Base-by-base conservation (phyloP, 2,888 invertebrate species). In the Euphydryas editha region DNA sequence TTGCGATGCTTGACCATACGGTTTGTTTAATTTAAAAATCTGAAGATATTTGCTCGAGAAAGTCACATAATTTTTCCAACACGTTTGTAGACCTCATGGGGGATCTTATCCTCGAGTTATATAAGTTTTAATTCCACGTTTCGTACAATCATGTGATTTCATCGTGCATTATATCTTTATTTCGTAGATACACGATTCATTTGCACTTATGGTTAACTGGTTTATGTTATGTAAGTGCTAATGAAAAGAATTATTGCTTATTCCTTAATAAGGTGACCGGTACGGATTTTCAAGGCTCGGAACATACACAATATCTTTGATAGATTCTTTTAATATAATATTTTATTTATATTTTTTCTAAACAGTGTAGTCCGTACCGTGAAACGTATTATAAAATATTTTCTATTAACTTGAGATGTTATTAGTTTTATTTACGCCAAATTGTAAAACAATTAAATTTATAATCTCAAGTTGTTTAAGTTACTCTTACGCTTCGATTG, bases 1-100 rank as follows among this genome's bases (percentile, higher is more conserved):
- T 84, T 84, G 81, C 85, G 84, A 85, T 81, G 85, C 85, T 85
- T 89, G 88, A 87, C 85, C 87, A 82, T 81, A 84, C 82, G 89
- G 89, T 90, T 89, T 89, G 90, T 90, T 85, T 80, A 79, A 81
- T 85, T 86, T 83, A 78, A 73, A 72, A 74, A 81, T 83, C 72
- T 78, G 72, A 72, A 76, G 75, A 77, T 73, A 77, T 73, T 67
- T 74, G 68, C 68, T 75, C 72, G 74, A 71, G 70, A 68, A 76
- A 80, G 72, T 78, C 78, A 74, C 72, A 75, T 72, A 59, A 70
- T 75, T 65, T 59, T 71, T 60, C 24, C 24, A 46, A 39, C 39
- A 10, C 11, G 3, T 39, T 11, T 15, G 11, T 39, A 13, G 11
- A 13, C 15, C 11, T 39, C 36, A 36, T 13, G 3, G 39, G 39